Base-by-base conservation (phyloP, 2,797 vertebrate species). In the Enteromius mattozi region DNA sequence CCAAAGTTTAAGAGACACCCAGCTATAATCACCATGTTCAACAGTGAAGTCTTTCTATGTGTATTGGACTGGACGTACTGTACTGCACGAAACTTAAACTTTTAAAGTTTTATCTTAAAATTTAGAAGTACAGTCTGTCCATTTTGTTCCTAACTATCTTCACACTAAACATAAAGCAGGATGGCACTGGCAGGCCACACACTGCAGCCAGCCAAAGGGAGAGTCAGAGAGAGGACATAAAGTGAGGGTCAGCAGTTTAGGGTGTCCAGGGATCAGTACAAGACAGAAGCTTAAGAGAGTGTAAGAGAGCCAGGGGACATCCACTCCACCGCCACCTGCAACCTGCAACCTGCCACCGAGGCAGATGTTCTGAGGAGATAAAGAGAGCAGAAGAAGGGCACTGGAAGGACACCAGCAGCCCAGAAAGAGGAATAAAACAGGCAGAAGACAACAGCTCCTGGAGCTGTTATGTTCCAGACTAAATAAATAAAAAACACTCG, bases 281-380 rank as follows among this genome's bases (percentile, higher is more conserved):
- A 69, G 80, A 82, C 59, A 27, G 87, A 75, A 80, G 85, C 76
- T 86, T 84, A n/a, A 81, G 80, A 86, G 6, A 27, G 75, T 89
- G 88, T 90, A 89, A 90, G 81, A 86, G 88, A 87, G 86, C 87
- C 87, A 4, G 85, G 86, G 80, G 87, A 88, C 78, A 42, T 82
- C 88, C 89, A 86, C 89, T 83, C 81, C 83, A 90, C 90, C 88
- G 89, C 78, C 19, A 56, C 56, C 69, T 79, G 54, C 91, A 85
- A 87, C 90, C 90, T 94, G 93, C 94, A 85, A 87, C 90, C 90
- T 94, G 93, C 94, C 92, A 91, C 92, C 89, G 74, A 89, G 92
- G 91, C 94, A 95, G 94, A 95, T 95, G 94, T 91, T 91, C 45
- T 65, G 42, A 56, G 66, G 65, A 84, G 87, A 89, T 89, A 89